Evolutionary conservation across 2,113 vertebrate species (phyloP), one percentile per base, ranked within the genome.

Genomic region (Nerophis ophidion): DNA sequence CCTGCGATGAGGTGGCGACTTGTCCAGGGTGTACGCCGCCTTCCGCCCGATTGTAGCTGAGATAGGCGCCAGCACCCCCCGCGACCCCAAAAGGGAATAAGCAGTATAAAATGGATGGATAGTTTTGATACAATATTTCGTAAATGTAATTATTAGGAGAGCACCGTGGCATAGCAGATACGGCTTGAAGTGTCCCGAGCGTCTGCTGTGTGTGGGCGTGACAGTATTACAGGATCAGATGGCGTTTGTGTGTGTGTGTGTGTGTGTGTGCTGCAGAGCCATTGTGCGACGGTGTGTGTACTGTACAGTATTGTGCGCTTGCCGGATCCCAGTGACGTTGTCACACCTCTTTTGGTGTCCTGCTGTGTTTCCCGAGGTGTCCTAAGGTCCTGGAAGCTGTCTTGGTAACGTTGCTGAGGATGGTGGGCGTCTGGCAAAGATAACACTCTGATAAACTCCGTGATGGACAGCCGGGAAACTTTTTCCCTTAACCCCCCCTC

Each of bases 381-480:
- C 74, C 81, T 73, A 61, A 82, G 81, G 82, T 81, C 81, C 83
- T 86, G 86, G 85, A 84, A 76, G 82, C 81, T 72, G 82, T 87
- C 84, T 84, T 71, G 49, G 80, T 81, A 81, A 81, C 79, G 66
- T 76, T 75, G 75, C 68, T 73, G 76, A 82, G 74, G 84, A 82
- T 85, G 71, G 84, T 86, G 83, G 84, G 83, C 84, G 86, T 87
- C 86, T 87, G 86, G 84, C 83, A 85, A 74, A 75, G 84, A 87
- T 82, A 86, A 80, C 54, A 76, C 83, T 78, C 76, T 83, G 84
- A 89, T 87, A 88, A 26, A 76, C 70, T 65, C 57, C 42, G 74
- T 87, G 82, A 89, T 78, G 85, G 85, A 86, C 84, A 86, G 81
- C 74, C 65, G 64, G 77, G 80, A 85, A 87, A 82, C 72, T 84